Conservation (phyloP, 2,888 invertebrate genomes). For the Xylocampa areola region DNA sequence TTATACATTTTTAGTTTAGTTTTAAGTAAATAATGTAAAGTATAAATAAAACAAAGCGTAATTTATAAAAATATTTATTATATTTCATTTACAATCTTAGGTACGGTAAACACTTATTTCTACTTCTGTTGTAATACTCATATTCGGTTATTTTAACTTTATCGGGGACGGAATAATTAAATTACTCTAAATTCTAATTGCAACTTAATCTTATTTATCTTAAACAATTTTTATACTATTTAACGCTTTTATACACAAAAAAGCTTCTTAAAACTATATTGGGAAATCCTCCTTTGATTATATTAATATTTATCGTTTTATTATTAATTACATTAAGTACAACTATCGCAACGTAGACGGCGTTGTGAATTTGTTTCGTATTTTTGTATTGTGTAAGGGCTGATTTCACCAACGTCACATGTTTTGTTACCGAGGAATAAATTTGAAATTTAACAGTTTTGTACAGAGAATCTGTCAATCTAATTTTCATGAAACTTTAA, state of each 20-base stretch:
- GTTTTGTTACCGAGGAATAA: no score
- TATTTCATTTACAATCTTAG: slow-evolving; percentile 67
- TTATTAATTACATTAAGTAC: slow-evolving; percentile 18
- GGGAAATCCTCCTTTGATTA: slow-evolving; percentile 20
- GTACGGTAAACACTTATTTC: slow-evolving; percentile 63
- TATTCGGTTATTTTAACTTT: slow-evolving; percentile 31
- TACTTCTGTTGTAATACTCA: slow-evolving; percentile 56
- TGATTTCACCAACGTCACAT: no score
- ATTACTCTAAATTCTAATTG: slow-evolving; percentile 19
- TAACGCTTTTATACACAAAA: slow-evolving; percentile 40
- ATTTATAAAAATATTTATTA: slow-evolving; percentile 52
- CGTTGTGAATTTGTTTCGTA: slow-evolving; percentile 30
- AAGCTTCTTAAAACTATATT: slow-evolving; percentile 7
- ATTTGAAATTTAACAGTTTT: no score
- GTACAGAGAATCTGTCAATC: no score
- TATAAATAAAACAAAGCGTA: slow-evolving; percentile 28
- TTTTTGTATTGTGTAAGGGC: slow-evolving; percentile 13
- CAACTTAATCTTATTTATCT: slow-evolving; percentile 15
- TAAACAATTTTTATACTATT: slow-evolving; percentile 9
- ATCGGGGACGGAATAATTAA: slow-evolving; percentile 28
- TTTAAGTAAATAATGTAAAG: neutral
- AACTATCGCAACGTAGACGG: slow-evolving; percentile 18
- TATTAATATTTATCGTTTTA: slow-evolving; percentile 20
- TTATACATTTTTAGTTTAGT: neutral
- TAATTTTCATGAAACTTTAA: no score